Percentiles rank a stretch among this genome's conserved stretches.
phyloP scores from a whole-genome alignment of 2,113 vertebrate species.

The Arvicanthis niloticus region DNA sequence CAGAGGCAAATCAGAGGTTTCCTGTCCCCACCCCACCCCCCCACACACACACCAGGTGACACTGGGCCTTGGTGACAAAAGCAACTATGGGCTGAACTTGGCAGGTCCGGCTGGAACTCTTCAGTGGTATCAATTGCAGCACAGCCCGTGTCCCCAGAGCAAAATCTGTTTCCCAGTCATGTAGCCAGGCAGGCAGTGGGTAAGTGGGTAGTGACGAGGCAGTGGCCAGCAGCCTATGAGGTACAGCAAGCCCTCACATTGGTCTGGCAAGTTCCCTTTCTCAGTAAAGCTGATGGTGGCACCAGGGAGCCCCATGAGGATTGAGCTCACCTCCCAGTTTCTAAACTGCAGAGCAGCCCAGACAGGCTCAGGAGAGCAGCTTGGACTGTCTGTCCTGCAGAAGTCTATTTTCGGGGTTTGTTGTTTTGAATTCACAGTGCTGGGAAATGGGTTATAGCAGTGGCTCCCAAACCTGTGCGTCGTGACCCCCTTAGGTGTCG shows the following conservation, averaged over 20 bases:
- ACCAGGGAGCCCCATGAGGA: rapidly evolving
- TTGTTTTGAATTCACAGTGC: background rate
- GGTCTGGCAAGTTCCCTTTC: background rate
- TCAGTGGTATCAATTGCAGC: constrained; percentile 19
- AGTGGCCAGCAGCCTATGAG: background rate
- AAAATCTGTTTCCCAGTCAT: background rate
- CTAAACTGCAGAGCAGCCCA: background rate
- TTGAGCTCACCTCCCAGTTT: background rate
- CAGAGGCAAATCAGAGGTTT: background rate
- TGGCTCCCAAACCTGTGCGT: background rate
- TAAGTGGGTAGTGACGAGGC: background rate
- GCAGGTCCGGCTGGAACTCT: constrained; percentile 27
- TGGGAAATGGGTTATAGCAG: background rate
- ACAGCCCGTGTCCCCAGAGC: background rate
- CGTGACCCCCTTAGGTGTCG: background rate
- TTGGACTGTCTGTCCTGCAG: background rate
- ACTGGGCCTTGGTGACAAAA: background rate
- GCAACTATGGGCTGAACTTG: background rate
- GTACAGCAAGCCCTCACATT: background rate
- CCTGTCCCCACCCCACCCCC: background rate
- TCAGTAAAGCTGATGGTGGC: background rate
- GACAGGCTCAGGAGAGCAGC: background rate
- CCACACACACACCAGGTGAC: background rate
- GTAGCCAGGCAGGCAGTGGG: constrained; percentile 17
- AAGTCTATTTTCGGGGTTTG: background rate